Conservation (phyloP, 2,113 vertebrate genomes). For the Sceloporus tristichus region DNA sequence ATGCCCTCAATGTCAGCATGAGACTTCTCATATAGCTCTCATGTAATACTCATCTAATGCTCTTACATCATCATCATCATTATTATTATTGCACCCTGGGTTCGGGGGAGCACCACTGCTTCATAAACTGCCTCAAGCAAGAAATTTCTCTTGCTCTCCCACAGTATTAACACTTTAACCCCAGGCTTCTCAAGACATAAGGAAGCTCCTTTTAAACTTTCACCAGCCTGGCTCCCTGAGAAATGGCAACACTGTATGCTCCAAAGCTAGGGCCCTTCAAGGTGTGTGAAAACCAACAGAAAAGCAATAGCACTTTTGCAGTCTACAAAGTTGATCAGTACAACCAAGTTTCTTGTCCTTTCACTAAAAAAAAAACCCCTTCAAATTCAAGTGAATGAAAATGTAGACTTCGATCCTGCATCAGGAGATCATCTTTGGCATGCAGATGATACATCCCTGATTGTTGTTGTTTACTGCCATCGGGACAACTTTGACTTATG, state of each 20-base stretch:
- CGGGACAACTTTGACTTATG: too few species aligned
- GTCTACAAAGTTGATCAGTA: neutral
- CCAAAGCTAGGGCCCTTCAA: neutral
- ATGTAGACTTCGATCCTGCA: neutral
- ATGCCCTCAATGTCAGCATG: neutral
- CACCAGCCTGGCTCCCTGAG: neutral
- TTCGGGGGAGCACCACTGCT: neutral
- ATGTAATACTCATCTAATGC: neutral
- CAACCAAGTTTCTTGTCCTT: neutral
- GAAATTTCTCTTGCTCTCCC: neutral
- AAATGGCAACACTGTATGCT: neutral
- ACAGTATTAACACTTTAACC: neutral
- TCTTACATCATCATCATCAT: neutral
- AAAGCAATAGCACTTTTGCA: neutral
- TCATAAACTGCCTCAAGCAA: neutral
- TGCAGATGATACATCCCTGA: too few species aligned
- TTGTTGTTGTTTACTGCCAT: too few species aligned
- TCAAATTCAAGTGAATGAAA: neutral
- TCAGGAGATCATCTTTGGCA: too few species aligned
- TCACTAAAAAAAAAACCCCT: neutral
- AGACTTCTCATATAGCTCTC: neutral
- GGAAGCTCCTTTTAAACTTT: neutral
- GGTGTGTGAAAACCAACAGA: neutral
- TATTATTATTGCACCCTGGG: neutral
- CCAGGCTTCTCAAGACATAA: neutral